phyloP scores from a whole-genome alignment of 2,888 invertebrate species.

The Epistrophe eligans region DNA sequence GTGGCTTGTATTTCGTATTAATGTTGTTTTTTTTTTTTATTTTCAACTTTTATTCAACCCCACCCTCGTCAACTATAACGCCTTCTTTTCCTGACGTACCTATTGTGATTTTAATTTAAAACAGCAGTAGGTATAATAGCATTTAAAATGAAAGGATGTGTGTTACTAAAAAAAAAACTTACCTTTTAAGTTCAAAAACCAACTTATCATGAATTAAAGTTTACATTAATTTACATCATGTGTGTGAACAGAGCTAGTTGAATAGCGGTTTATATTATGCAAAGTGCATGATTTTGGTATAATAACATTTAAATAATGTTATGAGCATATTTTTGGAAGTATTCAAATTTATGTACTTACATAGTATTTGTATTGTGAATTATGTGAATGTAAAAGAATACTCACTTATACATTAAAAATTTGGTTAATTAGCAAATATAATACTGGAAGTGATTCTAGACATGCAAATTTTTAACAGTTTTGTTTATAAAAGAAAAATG shows the following conservation, averaged over 20 bases:
- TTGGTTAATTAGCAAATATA: no score
- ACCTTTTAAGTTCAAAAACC: slow-evolving; percentile 40
- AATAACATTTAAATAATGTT: not conserved
- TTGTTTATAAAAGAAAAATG: no score
- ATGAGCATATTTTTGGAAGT: not conserved
- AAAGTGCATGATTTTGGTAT: not conserved
- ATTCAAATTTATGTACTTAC: no score
- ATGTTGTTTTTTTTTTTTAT: slow-evolving; percentile 30
- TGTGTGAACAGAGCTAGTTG: not conserved
- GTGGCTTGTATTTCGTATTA: slow-evolving; percentile 46
- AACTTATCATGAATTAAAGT: slow-evolving; percentile 7
- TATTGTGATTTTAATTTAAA: slow-evolving; percentile 40
- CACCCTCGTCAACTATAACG: not conserved
- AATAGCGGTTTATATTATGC: not conserved
- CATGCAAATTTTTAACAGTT: no score
- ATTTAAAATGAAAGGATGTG: slow-evolving; percentile 56
- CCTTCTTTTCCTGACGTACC: not conserved
- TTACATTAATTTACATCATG: not conserved
- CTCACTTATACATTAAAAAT: no score
- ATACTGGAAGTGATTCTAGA: no score
- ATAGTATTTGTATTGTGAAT: no score
- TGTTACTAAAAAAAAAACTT: not conserved
- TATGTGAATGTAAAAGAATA: no score
- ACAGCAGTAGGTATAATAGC: slow-evolving; percentile 44
- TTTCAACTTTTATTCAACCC: slow-evolving; percentile 10